Evolutionary conservation across 2,888 invertebrate genomes (phyloP), one percentile per base, ranked within the genome.

Genomic region (Meandrusa payeni): DNA sequence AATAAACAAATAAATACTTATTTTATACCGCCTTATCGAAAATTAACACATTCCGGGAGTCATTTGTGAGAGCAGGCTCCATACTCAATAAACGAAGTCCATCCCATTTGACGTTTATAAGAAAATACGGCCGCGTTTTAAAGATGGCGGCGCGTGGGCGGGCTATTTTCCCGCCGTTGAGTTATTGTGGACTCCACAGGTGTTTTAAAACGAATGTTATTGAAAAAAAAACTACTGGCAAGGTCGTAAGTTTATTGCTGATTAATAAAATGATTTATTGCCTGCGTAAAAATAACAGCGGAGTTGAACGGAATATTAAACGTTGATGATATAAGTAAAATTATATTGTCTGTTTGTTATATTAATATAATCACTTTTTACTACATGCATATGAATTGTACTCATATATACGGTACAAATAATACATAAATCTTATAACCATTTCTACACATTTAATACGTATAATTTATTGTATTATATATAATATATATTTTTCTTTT

Each of bases 61-160:
- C 1, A 20, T 37, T 37, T 12, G 11, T 37, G 9, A 17, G 11
- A 2, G 11, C 12, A 37, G 11, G 11, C 19, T 12, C 37, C 2
- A 20, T 37, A 27, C 12, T 15, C 19, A 24, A 17, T 37, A 11
- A 37, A 27, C 37, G 12, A 27, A 37, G 20, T 10, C 28, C 5
- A 13, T 38, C 19, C 12, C 9, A 9, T 27, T 20, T 33, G 41
- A 41, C 41, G 27, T 41, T 33, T 41, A 41, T 33, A 33, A 26
- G 20, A 22, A 41, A 33, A 41, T 41, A 41, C 33, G 19, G 27
- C 33, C 40, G 33, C 27, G n/a, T n/a, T 2, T 22, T 24, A 24
- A 41, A 41, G 27, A 41, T 41, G 27, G 26, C 24, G 15, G 19
- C 4, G 31, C 38, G 38, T 38, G 38, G 38, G 38, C 38, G 38